Evolutionary conservation across 2,888 invertebrate species (phyloP).

Genomic region (Empis livida): DNA sequence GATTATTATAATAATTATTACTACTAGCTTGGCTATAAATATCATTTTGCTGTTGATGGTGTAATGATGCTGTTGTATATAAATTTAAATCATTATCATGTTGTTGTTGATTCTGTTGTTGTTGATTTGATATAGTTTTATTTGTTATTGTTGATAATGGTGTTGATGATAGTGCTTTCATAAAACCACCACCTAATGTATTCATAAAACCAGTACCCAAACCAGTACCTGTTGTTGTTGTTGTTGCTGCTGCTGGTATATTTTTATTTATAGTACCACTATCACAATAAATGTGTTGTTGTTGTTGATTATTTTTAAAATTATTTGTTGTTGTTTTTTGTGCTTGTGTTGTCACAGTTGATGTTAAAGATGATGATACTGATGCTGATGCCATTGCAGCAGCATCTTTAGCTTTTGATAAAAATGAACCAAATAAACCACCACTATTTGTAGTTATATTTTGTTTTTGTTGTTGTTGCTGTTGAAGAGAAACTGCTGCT

Average conservation of each 20-base stretch:
- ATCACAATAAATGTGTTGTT: not conserved
- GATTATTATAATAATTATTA: slow-evolving; percentile 8
- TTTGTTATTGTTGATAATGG: not conserved
- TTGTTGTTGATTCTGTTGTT: not conserved
- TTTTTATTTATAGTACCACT: slow-evolving; percentile 2
- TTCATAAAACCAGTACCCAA: not conserved
- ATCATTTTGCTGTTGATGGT: slow-evolving; percentile 7
- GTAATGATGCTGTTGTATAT: not conserved
- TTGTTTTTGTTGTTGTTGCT: slow-evolving; percentile 8
- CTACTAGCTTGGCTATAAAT: slow-evolving; percentile 8
- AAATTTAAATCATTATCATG: not conserved
- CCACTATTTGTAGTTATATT: slow-evolving; percentile 10
- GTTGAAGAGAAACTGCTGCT: slow-evolving; percentile 8
- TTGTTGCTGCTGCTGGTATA: slow-evolving; percentile 1
- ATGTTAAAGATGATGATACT: slow-evolving; percentile 25
- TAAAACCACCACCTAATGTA: not conserved
- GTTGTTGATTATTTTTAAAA: not conserved
- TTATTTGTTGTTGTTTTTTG: slow-evolving; percentile 15
- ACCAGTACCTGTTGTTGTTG: not conserved
- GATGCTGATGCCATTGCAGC: slow-evolving; percentile 31
- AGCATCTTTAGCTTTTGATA: slow-evolving; percentile 25
- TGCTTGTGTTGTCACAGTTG: slow-evolving; percentile 16
- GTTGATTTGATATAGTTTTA: not conserved
- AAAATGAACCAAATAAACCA: slow-evolving; percentile 29
- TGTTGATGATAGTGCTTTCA: not conserved